phyloP scores from a whole-genome alignment of 2,888 invertebrate genomes.

The Halictus ligatus region DNA sequence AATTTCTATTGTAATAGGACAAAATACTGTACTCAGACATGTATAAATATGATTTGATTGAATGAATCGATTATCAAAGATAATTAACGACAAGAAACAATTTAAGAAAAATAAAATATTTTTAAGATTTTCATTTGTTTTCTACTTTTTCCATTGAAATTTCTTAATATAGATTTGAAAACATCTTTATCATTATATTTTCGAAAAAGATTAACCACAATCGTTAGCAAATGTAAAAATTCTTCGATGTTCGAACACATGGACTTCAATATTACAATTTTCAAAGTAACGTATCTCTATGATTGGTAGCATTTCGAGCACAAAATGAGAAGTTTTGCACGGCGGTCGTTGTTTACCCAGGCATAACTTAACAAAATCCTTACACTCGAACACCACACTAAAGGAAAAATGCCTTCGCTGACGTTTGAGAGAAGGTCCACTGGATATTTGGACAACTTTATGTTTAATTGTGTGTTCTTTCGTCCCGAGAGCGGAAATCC shows the following conservation, averaged over 20 bases:
- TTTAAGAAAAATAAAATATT: conserved; percentile 17
- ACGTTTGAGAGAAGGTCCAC: conserved; percentile 85
- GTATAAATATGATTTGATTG: not conserved
- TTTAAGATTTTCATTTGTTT: not conserved
- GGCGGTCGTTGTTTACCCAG: no score
- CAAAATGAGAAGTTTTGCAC: no score
- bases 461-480: conserved; percentile 86
- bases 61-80: not conserved
- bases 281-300: no score
- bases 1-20: not conserved
- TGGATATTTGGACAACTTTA: conserved; percentile 83
- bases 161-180: no score
- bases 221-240: no score
- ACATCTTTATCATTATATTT: no score
- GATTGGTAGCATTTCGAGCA: no score
- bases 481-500: conserved; percentile 86
- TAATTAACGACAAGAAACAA: not conserved
- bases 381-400: conserved; percentile 85
- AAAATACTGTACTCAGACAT: not conserved
- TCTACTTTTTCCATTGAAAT: not conserved
- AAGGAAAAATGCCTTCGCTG: conserved; percentile 86
- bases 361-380: not conserved
- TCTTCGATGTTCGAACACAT: no score
- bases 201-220: no score
- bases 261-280: no score